Base-by-base conservation (phyloP, 2,888 invertebrate genomes). In the Nemapogon koenigi region DNA sequence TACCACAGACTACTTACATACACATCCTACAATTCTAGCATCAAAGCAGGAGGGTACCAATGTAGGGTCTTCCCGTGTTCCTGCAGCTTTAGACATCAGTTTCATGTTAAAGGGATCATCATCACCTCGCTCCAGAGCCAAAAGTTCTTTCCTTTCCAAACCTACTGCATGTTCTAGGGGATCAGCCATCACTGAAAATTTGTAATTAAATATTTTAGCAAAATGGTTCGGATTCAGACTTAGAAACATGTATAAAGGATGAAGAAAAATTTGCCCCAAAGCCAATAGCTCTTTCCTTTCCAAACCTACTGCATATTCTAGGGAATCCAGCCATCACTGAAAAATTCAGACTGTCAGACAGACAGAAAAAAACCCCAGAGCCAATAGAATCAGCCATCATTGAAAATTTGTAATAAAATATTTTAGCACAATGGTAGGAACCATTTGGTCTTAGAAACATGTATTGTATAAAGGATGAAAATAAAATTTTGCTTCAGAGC, bases 81-180 rank as follows among this genome's bases (percentile, higher is more conserved):
- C 91, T 2, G 85, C 83, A 0, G 88, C 87, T 49, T 93, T 86
- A 71, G 91, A 91, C 50, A 89, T 65, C 2, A 90, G 87, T 72
- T 89, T 89, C 84, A 94, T 84, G 69, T 90, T 86, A 73, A 89
- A 92, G 19, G 91, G 92, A 65, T 92, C 88, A 47, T 94, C 92
- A 59, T 96, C 90, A 47, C 97, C 97, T 40, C 91, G 88, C 50
- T 89, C 84, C 63, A 89, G 82, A 17, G 94, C 93, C 48, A 96
- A 71, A 50, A 97, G 71, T 75, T 97, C 95, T 57, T 88, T 88
- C 69, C 94, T 91, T 63, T 97, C 96, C 48, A 94, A 62, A 52
- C 97, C 97, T 18, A 96, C 96, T 16, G 96, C 92, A 62, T 94
- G 93, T 57, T 97, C 97, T 55, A 96, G 48, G 17, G 94, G 91